Evolutionary conservation across 2,797 vertebrate genomes (phyloP).

Genomic region (Aldrovandia affinis): DNA sequence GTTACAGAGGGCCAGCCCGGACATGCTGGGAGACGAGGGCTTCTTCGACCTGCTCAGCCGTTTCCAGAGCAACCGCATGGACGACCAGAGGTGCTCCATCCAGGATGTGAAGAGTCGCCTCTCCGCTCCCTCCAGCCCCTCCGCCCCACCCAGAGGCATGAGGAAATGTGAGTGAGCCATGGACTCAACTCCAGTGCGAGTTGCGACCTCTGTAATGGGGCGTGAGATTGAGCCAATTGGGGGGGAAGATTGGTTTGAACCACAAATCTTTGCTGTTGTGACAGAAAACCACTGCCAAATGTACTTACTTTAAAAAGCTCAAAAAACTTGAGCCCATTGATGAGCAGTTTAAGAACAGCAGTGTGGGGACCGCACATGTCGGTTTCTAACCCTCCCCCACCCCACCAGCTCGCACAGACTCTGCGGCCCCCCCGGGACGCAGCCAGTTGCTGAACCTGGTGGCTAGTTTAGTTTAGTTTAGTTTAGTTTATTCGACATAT

Average conservation of each 20-base stretch:
- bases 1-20: slow-evolving; percentile 77
- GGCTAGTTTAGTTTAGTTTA: too few species aligned
- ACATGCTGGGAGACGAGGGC: slow-evolving; percentile 85
- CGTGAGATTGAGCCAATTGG: background rate
- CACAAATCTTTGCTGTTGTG: background rate
- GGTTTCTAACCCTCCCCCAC: background rate
- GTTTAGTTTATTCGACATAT: too few species aligned
- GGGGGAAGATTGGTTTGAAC: background rate
- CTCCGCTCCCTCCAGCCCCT: slow-evolving; percentile 53
- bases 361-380: background rate
- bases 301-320: too few species aligned
- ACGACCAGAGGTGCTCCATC: slow-evolving; percentile 90
- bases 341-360: background rate
- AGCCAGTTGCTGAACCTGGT: slow-evolving; percentile 80
- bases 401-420: slow-evolving; percentile 75
- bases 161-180: slow-evolving; percentile 78
- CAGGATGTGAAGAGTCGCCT: slow-evolving; percentile 73
- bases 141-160: slow-evolving; percentile 69
- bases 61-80: slow-evolving; percentile 98
- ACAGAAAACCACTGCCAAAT: background rate
- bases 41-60: slow-evolving; percentile 95
- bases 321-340: background rate
- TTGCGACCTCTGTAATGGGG: background rate
- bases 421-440: slow-evolving; percentile 74
- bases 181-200: background rate